Evolutionary conservation across 2,113 vertebrate genomes (phyloP).

Genomic region (Oncorhynchus kisutch): DNA sequence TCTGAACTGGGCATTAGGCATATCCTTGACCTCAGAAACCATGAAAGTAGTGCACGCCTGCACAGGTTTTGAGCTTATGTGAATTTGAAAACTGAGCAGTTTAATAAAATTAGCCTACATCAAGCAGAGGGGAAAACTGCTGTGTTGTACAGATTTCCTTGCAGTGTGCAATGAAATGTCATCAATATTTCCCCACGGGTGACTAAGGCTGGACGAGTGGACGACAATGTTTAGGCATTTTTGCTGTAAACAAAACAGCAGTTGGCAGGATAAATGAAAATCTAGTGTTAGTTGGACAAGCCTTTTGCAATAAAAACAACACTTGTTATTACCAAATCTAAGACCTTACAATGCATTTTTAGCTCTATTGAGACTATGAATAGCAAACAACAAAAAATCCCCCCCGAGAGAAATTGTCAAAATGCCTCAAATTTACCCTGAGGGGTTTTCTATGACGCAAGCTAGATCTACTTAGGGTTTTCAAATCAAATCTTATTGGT

Average conservation of each 20-base stretch:
- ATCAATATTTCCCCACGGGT: not conserved
- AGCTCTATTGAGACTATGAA: no score
- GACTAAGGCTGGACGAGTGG: not conserved
- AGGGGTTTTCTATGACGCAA: no score
- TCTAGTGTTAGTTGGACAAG: not conserved
- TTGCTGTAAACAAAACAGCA: not conserved
- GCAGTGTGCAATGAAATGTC: not conserved
- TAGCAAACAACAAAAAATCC: no score
- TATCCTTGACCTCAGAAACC: not conserved
- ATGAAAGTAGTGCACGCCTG: not conserved
- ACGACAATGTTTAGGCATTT: not conserved
- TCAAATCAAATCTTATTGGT: no score
- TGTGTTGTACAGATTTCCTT: not conserved
- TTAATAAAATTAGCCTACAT: not conserved
- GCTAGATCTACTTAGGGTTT: no score
- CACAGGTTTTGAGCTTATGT: not conserved
- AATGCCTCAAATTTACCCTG: no score
- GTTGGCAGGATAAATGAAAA: no score
- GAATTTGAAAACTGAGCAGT: not conserved
- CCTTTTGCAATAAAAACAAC: not conserved
- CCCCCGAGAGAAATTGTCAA: no score
- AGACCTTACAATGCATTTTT: no score
- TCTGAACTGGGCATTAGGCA: not conserved
- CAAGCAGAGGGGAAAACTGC: not conserved
- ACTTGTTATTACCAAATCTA: no score